These are phyloP conservation scores for Pristionchus arcanus DNA, from an alignment of 2,888 invertebrate genomes.

Conservation along the genomic window DNA sequence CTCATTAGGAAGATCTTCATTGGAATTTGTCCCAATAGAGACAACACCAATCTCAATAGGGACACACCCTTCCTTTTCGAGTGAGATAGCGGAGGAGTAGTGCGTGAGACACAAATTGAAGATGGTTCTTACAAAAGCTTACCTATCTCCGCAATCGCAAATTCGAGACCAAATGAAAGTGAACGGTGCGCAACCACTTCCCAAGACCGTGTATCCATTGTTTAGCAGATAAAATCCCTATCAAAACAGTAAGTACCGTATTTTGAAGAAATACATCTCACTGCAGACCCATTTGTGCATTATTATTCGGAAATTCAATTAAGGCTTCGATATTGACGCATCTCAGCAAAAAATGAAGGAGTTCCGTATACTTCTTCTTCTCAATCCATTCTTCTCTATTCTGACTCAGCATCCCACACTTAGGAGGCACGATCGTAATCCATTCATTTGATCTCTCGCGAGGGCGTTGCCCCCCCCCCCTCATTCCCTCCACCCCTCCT, in stretches of 20 bases:
- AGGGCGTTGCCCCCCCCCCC: conserved; percentile 54
- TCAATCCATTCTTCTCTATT: not conserved
- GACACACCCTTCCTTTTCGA: conserved; percentile 28
- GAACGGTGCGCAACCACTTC: no score
- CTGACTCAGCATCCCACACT: conserved; percentile 45
- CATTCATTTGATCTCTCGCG: conserved; percentile 42
- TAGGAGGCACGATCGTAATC: conserved; percentile 29
- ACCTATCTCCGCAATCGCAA: not conserved
- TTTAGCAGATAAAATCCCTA: no score
- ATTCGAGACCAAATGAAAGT: no score
- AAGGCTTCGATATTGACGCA: not conserved
- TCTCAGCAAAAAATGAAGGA: not conserved
- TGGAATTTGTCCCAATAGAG: conserved; percentile 12
- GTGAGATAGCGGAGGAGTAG: not conserved
- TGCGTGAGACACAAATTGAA: not conserved
- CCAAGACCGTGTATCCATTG: no score
- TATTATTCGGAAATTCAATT: not conserved
- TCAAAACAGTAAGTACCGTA: no score
- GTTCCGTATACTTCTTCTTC: not conserved
- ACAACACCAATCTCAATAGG: conserved; percentile 8
- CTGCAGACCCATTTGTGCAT: no score
- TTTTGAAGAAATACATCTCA: no score
- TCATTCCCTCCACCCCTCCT: not conserved
- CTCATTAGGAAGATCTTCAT: not conserved
- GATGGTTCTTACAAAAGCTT: conserved; percentile 18